Evolutionary conservation across 2,888 invertebrate genomes (phyloP).

Genomic region (Acanthosepion pharaonis): DNA sequence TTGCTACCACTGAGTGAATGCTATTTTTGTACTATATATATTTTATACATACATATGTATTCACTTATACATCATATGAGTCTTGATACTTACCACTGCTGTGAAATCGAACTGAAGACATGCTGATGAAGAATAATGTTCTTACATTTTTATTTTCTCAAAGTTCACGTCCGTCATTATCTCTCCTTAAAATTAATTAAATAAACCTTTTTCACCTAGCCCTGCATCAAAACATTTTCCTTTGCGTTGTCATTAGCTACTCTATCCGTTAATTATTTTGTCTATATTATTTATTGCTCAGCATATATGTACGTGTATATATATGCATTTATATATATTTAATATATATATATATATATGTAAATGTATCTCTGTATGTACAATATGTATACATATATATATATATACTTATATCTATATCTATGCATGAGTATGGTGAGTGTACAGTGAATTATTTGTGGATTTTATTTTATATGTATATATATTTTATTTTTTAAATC

Average conservation of each 20-base stretch:
- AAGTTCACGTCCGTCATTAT: conserved; percentile 33
- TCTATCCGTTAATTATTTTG: conserved; percentile 33
- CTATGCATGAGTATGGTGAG: conserved; percentile 37
- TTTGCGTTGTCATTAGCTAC: conserved; percentile 33
- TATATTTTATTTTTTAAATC: background rate
- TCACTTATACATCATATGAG: background rate
- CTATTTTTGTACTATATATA: background rate
- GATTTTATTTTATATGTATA: conserved; percentile 16
- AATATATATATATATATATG: conserved; percentile 35
- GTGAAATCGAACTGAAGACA: conserved; percentile 22
- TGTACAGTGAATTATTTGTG: conserved; percentile 12
- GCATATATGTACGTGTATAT: conserved; percentile 14
- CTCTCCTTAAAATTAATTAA: background rate
- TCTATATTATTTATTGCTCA: background rate
- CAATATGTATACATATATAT: background rate
- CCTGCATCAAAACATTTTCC: conserved; percentile 8
- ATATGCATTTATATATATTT: conserved; percentile 10
- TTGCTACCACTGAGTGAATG: conserved; percentile 8
- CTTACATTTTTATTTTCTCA: conserved; percentile 23
- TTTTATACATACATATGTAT: background rate
- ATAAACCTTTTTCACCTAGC: background rate
- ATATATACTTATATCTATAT: background rate
- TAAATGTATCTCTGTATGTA: background rate
- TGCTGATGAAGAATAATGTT: conserved; percentile 1
- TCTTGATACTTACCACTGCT: conserved; percentile 9